These are phyloP conservation scores for Tribolium castaneum DNA, from an alignment of 1,140 invertebrate genomes.

Conservation along the genomic window DNA sequence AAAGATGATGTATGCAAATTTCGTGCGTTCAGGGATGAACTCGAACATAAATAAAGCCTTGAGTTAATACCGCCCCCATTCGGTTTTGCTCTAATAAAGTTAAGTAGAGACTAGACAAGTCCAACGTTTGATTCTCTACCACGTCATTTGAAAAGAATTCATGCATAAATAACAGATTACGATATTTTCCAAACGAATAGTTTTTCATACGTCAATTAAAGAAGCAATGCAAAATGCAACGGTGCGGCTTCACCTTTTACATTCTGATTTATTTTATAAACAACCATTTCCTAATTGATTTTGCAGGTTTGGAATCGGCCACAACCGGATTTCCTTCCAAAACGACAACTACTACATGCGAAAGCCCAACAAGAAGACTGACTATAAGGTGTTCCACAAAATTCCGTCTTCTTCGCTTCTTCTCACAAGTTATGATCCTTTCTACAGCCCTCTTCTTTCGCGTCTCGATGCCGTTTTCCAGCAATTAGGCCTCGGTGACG, in stretches of 20 bases:
- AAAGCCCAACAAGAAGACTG: conserved; percentile 61
- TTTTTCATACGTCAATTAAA: conserved; percentile 7
- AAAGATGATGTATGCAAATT: background rate
- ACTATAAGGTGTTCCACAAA: conserved; percentile 79
- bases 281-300: background rate
- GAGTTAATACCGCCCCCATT: background rate
- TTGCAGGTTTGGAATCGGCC: conserved; percentile 67
- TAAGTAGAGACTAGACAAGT: background rate
- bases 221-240: no score
- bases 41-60: background rate
- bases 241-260: background rate
- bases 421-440: conserved; percentile 86
- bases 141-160: conserved; percentile 6
- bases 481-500: conserved; percentile 71
- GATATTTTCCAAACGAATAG: conserved; percentile 20
- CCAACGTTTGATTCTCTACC: background rate
- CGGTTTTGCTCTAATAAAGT: conserved; percentile 9
- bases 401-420: conserved; percentile 84
- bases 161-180: conserved; percentile 21
- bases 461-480: conserved; percentile 85
- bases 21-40: background rate
- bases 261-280: background rate
- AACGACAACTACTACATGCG: conserved; percentile 69
- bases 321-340: conserved; percentile 64
- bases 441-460: conserved; percentile 85